Base-by-base conservation (phyloP, 2,113 vertebrate genomes). In the Martes martes region DNA sequence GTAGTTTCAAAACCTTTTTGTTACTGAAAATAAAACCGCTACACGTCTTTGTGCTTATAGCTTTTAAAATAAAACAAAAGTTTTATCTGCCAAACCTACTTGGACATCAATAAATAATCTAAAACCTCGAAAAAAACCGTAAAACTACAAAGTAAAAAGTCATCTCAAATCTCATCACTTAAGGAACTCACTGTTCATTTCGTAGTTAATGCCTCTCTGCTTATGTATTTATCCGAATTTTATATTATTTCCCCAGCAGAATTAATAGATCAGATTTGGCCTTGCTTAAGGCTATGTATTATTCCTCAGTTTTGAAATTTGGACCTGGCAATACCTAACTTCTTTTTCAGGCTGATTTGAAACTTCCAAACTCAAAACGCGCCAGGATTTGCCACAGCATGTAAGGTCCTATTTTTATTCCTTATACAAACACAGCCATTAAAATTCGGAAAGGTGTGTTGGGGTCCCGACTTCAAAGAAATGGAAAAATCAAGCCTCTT, bases 221-320 rank as follows among this genome's bases (percentile, higher is more conserved):
- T 92, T 33, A 78, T 15, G 31, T n/a, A 61, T 14, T 59, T 89
- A 82, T 55, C 18, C 61, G 63, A 92, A 92, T 90, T 87, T 94
- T 79, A 28, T 16, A 87, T 92, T 55, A 78, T 73, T 78, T 94
- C 65, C n/a, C 31, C 59, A 63, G 21, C 8, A 36, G 61, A 95
- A 71, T 69, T 87, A 91, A n/a, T 33, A 84, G 36, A n/a, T 89
- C 31, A 89, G 33, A 79, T 36, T 33, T 94, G 67, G 21, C 76
- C 26, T 92, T 26, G 2, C 71, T 95, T 89, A 89, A 86, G 24
- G 71, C 10, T 82, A 80, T 4, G 2, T 55, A 28, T 82, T 83
- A 87, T 85, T 94, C 10, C 36, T 93, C 55, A 91, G 94, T 42
- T 47, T 86, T 93, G 28, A 76, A 90, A 94, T 52, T 92, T 86